Conservation (phyloP, 2,888 invertebrate species). For the Amiota communis region DNA sequence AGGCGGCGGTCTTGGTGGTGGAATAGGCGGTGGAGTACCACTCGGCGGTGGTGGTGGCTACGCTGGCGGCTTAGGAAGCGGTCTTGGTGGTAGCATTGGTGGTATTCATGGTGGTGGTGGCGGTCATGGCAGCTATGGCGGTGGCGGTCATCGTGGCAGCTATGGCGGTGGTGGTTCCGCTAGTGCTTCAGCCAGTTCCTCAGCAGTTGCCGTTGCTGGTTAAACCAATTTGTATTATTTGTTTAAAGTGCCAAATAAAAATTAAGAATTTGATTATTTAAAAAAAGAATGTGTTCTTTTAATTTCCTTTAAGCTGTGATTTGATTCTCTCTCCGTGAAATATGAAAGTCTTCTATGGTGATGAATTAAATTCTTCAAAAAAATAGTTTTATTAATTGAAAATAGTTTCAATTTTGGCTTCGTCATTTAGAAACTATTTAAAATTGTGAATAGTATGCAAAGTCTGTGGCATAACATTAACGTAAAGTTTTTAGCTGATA, state of each 20-base stretch:
- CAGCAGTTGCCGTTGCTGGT: conserved; percentile 44
- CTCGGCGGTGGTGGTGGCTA: conserved; percentile 13
- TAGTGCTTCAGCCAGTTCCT: conserved; percentile 39
- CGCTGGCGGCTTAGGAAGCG: conserved; percentile 10
- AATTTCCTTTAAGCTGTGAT: not conserved
- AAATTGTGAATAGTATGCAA: no score
- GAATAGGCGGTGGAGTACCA: conserved; percentile 13
- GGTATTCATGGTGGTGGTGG: conserved; percentile 23
- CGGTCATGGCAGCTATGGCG: conserved; percentile 25
- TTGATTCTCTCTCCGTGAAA: not conserved
- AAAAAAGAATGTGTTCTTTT: not conserved
- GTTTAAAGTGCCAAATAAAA: not conserved
- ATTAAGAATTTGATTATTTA: not conserved
- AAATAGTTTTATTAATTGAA: no score
- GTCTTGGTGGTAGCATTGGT: conserved; percentile 12
- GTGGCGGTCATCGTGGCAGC: not conserved
- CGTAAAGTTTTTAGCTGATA: no score
- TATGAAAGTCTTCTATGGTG: no score
- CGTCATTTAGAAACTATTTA: no score
- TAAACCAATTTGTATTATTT: conserved; percentile 36
- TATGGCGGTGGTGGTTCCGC: conserved; percentile 5
- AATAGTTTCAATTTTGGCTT: no score
- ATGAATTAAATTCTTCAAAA: no score
- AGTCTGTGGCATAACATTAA: no score
- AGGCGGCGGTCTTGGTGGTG: conserved; percentile 24